Evolutionary conservation across 2,113 vertebrate genomes (phyloP), one percentile per base, ranked within the genome.

Genomic region (Meles meles): DNA sequence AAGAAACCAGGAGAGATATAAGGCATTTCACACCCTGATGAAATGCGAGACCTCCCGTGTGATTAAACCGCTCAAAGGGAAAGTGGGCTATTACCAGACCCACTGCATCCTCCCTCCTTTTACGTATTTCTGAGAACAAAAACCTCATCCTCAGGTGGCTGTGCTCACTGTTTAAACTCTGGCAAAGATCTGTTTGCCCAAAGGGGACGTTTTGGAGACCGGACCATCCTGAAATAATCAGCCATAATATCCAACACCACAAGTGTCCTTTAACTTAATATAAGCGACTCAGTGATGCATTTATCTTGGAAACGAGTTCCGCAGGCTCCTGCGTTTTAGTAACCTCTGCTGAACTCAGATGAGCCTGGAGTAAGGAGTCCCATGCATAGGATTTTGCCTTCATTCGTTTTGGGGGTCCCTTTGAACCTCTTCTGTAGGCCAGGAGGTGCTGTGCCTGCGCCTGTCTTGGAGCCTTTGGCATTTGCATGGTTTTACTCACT

Each of bases 1-100:
- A 96, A 98, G 98, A 96, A 97, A 98, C 98, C 97, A 97, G 97
- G 98, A 98, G 98, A 98, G 98, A 98, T 98, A 98, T 97, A 97
- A 98, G 98, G 97, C 98, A 94, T 98, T 98, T 98, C 94, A 97
- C 98, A 98, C 98, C 94, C 97, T 71, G 97, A 94, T 98, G 98
- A 98, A 98, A 98, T 90, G 90, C 94, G 98, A 98, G 98, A 98
- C 97, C 98, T 98, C 94, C 97, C 96, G 96, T 91, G 42, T 92
- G 98, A 98, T 98, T 97, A 97, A 98, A 96, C 86, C 88, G n/a
- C 94, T 96, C 98, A 96, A 98, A 98, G 85, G 97, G 96, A 96
- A 95, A 96, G 95, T 67, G 90, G 97, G 74, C 0, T 0, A 83
- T 96, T 96, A 92, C 89, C 84, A 52, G 65, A 20, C 84, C 52